phyloP scores from a whole-genome alignment of 2,113 vertebrate species.

The Plecotus auritus region DNA sequence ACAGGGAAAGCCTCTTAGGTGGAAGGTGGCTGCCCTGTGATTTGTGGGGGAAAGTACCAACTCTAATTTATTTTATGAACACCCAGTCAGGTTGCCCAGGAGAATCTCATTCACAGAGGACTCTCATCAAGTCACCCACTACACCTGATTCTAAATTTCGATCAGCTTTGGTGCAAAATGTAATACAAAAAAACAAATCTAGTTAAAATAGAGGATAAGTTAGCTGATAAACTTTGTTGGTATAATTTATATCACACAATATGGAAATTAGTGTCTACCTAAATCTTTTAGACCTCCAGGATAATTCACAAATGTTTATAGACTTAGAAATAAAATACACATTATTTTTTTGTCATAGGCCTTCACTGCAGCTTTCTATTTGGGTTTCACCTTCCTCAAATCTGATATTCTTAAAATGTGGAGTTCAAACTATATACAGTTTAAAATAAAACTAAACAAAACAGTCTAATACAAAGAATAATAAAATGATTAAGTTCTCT shows the following conservation, averaged over 20 bases:
- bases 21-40: background rate
- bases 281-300: background rate
- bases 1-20: background rate
- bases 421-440: background rate
- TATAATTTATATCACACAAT: background rate
- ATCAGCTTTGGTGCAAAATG: background rate
- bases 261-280: background rate
- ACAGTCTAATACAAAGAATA: background rate
- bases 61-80: background rate
- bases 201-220: background rate
- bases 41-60: background rate
- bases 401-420: background rate
- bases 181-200: background rate
- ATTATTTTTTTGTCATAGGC: background rate
- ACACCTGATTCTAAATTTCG: background rate
- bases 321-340: constrained; percentile 6
- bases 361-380: background rate
- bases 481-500: background rate
- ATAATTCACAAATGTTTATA: background rate
- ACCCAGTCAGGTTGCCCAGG: background rate
- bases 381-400: background rate
- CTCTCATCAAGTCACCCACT: background rate
- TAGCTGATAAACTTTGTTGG: background rate
- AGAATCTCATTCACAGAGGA: background rate
- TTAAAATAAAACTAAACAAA: background rate